Evolutionary conservation across 2,797 vertebrate genomes (phyloP).

Genomic region (Natrix natrix): DNA sequence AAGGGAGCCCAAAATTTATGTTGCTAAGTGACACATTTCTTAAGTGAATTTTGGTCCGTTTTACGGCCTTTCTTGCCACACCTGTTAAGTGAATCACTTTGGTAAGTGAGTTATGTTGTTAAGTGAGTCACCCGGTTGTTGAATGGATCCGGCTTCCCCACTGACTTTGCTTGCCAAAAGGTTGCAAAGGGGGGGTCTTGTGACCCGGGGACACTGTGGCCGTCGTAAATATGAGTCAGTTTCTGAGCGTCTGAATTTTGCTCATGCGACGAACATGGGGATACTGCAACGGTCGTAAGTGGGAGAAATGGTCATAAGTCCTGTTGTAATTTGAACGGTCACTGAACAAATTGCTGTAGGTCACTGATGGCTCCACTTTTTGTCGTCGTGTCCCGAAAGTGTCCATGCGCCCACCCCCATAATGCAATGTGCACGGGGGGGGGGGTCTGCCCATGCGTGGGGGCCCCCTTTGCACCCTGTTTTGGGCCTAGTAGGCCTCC

Average conservation of each 20-base stretch:
- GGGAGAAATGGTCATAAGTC: no score
- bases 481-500: no score
- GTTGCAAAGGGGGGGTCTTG: background rate
- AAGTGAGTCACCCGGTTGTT: no score
- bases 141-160: background rate
- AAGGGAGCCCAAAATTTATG: background rate
- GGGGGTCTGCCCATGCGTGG: no score
- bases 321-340: no score
- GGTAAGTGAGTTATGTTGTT: no score
- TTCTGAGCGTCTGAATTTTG: background rate
- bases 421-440: no score
- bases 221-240: background rate
- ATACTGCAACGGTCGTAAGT: background rate
- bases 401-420: no score
- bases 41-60: background rate
- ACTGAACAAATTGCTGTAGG: no score
- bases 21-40: background rate
- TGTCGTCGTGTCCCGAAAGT: no score
- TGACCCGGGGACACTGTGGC: accelerated
- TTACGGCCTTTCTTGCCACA: background rate
- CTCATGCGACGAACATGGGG: background rate
- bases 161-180: background rate
- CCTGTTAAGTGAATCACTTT: background rate
- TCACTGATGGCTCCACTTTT: no score
- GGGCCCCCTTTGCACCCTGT: no score